phyloP scores from a whole-genome alignment of 2,888 invertebrate species.

The Drosophila merina region DNA sequence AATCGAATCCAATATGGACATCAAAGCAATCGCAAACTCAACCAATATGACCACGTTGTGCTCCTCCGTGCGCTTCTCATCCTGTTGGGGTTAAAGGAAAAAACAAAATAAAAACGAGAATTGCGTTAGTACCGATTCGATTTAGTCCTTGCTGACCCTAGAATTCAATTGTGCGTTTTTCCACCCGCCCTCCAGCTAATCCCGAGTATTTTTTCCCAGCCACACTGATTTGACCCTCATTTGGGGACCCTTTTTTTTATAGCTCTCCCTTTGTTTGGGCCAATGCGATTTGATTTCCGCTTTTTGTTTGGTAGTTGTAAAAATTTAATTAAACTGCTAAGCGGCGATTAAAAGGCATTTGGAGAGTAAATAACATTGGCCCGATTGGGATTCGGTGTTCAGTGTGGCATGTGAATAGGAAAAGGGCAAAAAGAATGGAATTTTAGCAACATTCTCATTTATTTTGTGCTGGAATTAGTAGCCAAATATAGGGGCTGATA shows the following conservation, averaged over 20 bases:
- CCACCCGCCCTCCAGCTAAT: slow-evolving; percentile 56
- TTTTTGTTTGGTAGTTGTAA: slow-evolving; percentile 35
- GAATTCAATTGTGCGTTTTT: slow-evolving; percentile 64
- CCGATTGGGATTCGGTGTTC: slow-evolving; percentile 14
- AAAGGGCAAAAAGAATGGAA: slow-evolving; percentile 12
- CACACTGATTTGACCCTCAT: slow-evolving; percentile 56
- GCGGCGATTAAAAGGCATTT: slow-evolving; percentile 62
- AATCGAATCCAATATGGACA: slow-evolving; percentile 96
- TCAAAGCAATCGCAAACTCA: slow-evolving; percentile 97
- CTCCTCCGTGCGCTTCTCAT: slow-evolving; percentile 91
- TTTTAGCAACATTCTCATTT: slow-evolving; percentile 17
- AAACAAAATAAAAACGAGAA: slow-evolving; percentile 25
- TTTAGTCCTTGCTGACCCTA: slow-evolving; percentile 44
- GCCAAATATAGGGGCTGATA: not conserved
- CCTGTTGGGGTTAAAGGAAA: slow-evolving; percentile 84
- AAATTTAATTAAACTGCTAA: slow-evolving; percentile 70
- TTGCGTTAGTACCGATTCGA: slow-evolving; percentile 51
- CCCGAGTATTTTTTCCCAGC: slow-evolving; percentile 50
- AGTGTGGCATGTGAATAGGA: slow-evolving; percentile 3
- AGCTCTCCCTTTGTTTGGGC: slow-evolving; percentile 35
- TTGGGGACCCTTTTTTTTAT: slow-evolving; percentile 54
- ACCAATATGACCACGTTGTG: slow-evolving; percentile 94
- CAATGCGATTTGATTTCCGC: slow-evolving; percentile 56
- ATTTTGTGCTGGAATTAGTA: slow-evolving; percentile 10
- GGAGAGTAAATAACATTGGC: slow-evolving; percentile 55